Base-by-base conservation (phyloP, 2,888 invertebrate genomes). In the Athalia circularis region DNA sequence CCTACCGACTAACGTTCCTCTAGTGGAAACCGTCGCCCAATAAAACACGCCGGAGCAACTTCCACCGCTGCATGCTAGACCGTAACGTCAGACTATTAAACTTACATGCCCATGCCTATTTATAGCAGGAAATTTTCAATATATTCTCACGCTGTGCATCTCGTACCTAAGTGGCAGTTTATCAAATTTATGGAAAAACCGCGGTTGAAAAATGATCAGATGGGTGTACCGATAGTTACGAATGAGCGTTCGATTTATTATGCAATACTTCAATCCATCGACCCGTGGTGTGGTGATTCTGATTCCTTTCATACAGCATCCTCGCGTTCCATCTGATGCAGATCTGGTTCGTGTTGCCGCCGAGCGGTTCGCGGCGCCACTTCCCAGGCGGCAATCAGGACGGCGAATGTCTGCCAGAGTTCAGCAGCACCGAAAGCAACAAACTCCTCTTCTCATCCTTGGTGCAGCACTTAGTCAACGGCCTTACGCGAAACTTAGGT, bases 1-100 rank as follows among this genome's bases (percentile, higher is more conserved):
- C 80, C 84, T 85, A 83, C 85, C 83, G 75, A 62, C 61, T 29
- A 64, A 75, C 62, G 75, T 72, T 72, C 50, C 62, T 75, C 75
- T 75, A 50, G 11, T 75, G 29, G 52, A 43, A 75, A 50, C 62
- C 50, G 15, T 13, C 48, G 75, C 48, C 75, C 52, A 75, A 75
- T 75, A 75, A 75, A 75, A 75, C 50, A 64, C 75, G 65, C 15
- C 15, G 72, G 59, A 52, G 59, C 57, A 29, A 72, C 59, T 72
- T 72, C 72, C 72, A 59, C 15, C 15, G 72, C 43, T 15, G 59
- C n/a, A 5, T 54, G 50, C 50, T 50, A 75, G 50, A n/a, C 11
- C 29, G 29, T 29, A 29, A 74, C 47, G 43, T 43, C 13, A 45
- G 9, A 57, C 70, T 45, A 57, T 50, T 9, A 50, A 68, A n/a